A percentile compares a stretch with the other conserved stretches of the same genome.
These are phyloP conservation scores for Panthera uncia DNA, from an alignment of 2,113 vertebrate species.

Conservation along the genomic window DNA sequence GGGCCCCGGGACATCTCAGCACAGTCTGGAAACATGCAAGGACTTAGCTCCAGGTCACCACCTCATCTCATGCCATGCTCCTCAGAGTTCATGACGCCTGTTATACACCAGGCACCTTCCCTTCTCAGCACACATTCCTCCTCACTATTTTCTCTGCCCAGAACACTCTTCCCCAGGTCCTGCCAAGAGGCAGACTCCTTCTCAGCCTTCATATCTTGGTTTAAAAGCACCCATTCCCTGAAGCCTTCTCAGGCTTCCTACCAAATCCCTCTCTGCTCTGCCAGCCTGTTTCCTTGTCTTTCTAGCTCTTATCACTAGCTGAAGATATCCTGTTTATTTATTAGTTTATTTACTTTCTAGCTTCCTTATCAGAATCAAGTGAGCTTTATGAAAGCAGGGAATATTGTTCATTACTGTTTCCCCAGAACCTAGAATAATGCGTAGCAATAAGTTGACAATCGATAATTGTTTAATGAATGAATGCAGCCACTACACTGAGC, in stretches of 20 bases:
- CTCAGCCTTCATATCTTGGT: not conserved
- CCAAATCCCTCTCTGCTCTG: not conserved
- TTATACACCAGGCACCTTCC: accelerated
- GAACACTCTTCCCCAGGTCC: not conserved
- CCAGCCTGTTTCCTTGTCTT: not conserved
- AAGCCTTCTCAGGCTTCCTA: not conserved
- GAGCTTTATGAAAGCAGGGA: not conserved
- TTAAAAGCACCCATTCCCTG: not conserved
- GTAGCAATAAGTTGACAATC: not conserved
- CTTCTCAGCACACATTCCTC: not conserved
- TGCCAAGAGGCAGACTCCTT: not conserved
- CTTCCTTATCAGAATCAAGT: not conserved
- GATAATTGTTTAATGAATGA: not conserved
- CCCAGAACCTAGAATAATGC: not conserved
- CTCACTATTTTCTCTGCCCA: not conserved
- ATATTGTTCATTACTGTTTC: not conserved
- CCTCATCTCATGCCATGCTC: not conserved
- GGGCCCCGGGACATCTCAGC: not conserved
- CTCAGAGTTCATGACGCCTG: not conserved
- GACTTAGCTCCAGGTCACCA: not conserved
- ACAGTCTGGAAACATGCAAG: too few relatives aligned
- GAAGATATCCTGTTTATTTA: not conserved
- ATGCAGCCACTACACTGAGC: not conserved
- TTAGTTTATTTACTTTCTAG: not conserved
- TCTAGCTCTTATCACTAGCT: not conserved